Conservation (phyloP, 2,113 vertebrate genomes). For the Phrynosoma blainvillii region DNA sequence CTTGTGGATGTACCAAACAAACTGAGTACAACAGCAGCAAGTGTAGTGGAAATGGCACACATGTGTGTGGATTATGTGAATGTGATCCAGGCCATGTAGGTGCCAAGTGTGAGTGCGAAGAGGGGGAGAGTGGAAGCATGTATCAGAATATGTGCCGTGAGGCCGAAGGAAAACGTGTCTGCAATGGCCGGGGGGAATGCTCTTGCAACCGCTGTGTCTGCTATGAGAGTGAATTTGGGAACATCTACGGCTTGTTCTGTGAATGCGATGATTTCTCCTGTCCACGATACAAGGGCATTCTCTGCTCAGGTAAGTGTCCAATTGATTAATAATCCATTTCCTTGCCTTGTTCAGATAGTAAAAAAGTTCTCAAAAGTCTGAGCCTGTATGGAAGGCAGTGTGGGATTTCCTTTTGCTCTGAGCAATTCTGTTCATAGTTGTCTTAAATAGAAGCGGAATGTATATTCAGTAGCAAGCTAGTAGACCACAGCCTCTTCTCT, state of each 20-base stretch:
- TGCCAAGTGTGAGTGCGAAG: constrained; percentile 90
- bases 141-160: constrained; percentile 86
- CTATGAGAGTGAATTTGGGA: constrained; percentile 94
- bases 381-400: too few relatives aligned
- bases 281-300: constrained; percentile 90
- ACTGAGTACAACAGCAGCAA: constrained; percentile 78
- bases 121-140: constrained; percentile 80
- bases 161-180: constrained; percentile 90
- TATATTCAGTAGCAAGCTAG: not conserved
- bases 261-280: constrained; percentile 98
- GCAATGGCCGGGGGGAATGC: constrained; percentile 94
- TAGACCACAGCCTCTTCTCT: not conserved
- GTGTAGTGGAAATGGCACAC: constrained; percentile 88
- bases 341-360: not conserved
- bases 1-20: constrained; percentile 79
- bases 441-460: not conserved
- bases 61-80: constrained; percentile 86
- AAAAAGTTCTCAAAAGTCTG: not conserved
- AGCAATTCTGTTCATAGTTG: not conserved
- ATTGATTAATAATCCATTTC: not conserved
- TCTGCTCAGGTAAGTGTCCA: constrained; percentile 92
- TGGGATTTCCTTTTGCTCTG: not conserved
- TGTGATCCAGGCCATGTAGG: constrained; percentile 90
- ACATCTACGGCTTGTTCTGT: constrained; percentile 95
- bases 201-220: constrained; percentile 96